phyloP scores from a whole-genome alignment of 1,140 invertebrate species.

The Rhyzopertha dominica region DNA sequence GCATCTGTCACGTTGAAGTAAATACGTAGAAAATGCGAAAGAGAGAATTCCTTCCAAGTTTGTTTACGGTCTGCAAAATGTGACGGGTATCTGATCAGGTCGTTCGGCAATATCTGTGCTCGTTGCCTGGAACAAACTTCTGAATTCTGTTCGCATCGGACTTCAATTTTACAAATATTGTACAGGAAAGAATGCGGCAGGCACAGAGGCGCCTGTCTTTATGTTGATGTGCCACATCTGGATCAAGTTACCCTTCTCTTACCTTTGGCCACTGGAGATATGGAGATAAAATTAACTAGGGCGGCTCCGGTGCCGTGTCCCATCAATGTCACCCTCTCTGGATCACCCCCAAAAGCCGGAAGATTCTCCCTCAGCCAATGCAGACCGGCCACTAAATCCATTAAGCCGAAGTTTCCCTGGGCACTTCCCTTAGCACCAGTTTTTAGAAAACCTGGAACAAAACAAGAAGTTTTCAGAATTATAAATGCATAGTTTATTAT shows the following conservation, averaged over 20 bases:
- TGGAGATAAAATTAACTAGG: conserved; percentile 85
- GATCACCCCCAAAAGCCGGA: conserved; percentile 83
- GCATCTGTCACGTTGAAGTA: too few relatives aligned
- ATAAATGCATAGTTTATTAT: too few relatives aligned
- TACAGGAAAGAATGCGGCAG: background rate
- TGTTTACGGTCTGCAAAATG: too few relatives aligned
- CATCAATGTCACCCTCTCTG: conserved; percentile 81
- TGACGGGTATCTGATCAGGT: too few relatives aligned
- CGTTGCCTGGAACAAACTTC: too few relatives aligned
- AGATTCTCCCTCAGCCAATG: conserved; percentile 91
- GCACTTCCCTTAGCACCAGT: conserved; percentile 77
- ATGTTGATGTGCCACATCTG: too few relatives aligned
- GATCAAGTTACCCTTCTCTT: conserved; percentile 27
- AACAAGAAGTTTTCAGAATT: too few relatives aligned
- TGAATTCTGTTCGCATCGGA: too few relatives aligned
- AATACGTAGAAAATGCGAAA: too few relatives aligned
- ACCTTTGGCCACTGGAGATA: conserved; percentile 93
- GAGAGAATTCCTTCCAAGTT: too few relatives aligned
- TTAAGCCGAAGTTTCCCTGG: conserved; percentile 91
- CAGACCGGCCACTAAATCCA: conserved; percentile 90
- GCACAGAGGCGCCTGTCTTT: background rate
- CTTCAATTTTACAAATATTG: background rate
- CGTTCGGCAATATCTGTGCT: too few relatives aligned
- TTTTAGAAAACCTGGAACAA: conserved; percentile 79
- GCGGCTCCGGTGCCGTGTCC: conserved; percentile 92